Evolutionary conservation across 2,113 vertebrate species (phyloP).

Genomic region (Pyxicephalus adspersus): DNA sequence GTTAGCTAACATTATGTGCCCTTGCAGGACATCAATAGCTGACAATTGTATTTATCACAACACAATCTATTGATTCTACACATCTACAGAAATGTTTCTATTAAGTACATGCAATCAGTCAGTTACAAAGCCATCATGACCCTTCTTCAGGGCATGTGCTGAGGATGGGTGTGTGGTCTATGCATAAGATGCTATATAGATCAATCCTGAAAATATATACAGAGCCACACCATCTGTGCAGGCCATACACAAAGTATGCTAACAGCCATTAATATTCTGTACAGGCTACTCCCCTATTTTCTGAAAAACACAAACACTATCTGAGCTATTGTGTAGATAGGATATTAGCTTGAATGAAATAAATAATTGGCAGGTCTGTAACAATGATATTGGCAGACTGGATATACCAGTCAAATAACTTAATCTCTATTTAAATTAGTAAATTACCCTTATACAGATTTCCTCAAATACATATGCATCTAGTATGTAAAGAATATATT

Average conservation of each 20-base stretch:
- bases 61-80: neutral
- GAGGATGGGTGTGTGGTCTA: neutral
- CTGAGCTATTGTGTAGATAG: neutral
- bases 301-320: neutral
- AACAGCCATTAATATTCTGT: neutral
- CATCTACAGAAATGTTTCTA: neutral
- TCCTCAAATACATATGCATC: no score
- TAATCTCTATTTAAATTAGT: no score
- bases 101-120: neutral
- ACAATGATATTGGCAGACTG: no score
- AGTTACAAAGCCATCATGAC: neutral
- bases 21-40: neutral
- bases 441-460: no score
- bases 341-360: neutral
- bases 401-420: no score
- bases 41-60: neutral
- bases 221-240: constrained; percentile 8
- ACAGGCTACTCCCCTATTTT: neutral
- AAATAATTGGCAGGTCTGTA: no score
- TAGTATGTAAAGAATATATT: no score
- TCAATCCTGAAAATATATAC: neutral
- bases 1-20: neutral
- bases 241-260: neutral
- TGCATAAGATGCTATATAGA: constrained; percentile 1
- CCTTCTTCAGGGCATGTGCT: neutral